Conservation (phyloP, 2,113 vertebrate species). For the Eptesicus fuscus region DNA sequence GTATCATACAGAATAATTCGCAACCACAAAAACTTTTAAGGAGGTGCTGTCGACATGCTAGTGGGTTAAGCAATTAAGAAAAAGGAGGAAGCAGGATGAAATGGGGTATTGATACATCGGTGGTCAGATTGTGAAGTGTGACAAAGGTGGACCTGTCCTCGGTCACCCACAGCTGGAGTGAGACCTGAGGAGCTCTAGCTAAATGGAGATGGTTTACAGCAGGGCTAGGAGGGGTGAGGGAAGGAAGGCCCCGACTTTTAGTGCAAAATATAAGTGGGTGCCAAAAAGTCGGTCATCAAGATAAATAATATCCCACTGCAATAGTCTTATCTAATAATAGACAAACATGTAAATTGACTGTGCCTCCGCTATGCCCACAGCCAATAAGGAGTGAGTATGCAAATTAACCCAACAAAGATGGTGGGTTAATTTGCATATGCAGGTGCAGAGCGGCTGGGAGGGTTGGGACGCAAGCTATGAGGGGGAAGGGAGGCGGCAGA, state of each 20-base stretch:
- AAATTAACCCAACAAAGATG: too few species aligned
- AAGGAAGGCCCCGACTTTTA: neutral
- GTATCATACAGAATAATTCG: neutral
- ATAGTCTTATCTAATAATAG: too few species aligned
- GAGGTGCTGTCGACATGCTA: neutral
- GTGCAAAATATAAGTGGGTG: neutral
- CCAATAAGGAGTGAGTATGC: too few species aligned
- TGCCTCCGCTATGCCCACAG: too few species aligned
- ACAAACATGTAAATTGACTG: too few species aligned
- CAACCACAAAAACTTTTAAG: neutral
- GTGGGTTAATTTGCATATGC: too few species aligned
- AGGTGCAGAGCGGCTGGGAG: too few species aligned
- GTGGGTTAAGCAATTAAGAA: neutral
- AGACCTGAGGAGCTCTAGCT: neutral
- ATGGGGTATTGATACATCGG: neutral
- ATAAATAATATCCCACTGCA: neutral
- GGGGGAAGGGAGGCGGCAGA: too few species aligned
- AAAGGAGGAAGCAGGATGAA: neutral
- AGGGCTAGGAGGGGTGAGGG: neutral
- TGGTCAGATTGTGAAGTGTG: neutral
- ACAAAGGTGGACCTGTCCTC: neutral
- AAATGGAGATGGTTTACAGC: fast-evolving
- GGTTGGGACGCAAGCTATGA: too few species aligned
- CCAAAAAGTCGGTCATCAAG: neutral
- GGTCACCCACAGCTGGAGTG: fast-evolving